Conservation (phyloP, 2,888 invertebrate species). For the Agelastica alni region DNA sequence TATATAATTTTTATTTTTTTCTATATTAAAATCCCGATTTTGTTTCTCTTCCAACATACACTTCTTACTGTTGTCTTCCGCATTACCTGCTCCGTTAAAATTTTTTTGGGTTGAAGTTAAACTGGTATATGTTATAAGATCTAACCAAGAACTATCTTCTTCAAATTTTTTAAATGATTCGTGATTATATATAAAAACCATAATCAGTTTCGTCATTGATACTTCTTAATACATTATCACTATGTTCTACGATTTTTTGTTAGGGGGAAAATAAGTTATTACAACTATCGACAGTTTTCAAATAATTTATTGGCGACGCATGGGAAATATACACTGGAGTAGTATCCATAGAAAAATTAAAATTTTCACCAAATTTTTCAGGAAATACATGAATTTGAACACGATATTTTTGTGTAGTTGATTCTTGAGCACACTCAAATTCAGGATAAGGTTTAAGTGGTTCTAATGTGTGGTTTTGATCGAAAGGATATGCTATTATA, state of each 20-base stretch:
- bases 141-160: slow-evolving; percentile 41
- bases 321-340: too few relatives aligned
- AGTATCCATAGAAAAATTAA: too few relatives aligned
- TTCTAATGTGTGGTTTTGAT: slow-evolving; percentile 36
- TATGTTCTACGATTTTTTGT: too few relatives aligned
- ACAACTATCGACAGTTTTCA: too few relatives aligned
- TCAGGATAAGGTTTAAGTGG: slow-evolving; percentile 24
- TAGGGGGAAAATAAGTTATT: too few relatives aligned
- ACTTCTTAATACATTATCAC: too few relatives aligned
- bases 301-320: too few relatives aligned
- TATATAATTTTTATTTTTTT: slow-evolving; percentile 38
- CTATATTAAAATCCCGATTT: background rate
- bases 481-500: slow-evolving; percentile 38
- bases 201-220: too few relatives aligned
- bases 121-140: slow-evolving; percentile 37
- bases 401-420: background rate
- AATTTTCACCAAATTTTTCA: too few relatives aligned
- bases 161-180: too few relatives aligned
- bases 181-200: too few relatives aligned
- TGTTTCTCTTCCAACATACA: slow-evolving; percentile 1
- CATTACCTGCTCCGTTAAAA: background rate
- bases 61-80: background rate
- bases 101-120: slow-evolving; percentile 15
- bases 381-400: too few relatives aligned
- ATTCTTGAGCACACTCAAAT: background rate